These are phyloP conservation scores for Luffia ferchaultella DNA, from an alignment of 2,888 invertebrate genomes.

Conservation along the genomic window DNA sequence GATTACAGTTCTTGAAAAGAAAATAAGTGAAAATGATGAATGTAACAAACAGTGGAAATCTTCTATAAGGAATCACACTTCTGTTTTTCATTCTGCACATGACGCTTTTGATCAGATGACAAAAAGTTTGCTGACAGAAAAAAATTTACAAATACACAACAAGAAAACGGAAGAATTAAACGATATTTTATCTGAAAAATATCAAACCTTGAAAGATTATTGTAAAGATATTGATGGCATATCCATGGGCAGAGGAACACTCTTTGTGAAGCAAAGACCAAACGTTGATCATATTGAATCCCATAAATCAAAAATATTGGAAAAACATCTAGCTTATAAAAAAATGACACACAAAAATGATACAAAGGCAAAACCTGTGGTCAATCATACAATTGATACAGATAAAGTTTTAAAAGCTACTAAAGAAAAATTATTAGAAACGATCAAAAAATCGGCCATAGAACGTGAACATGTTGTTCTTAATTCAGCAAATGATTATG, in stretches of 20 bases:
- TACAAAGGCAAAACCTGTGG: not conserved
- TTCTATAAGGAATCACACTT: too few relatives aligned
- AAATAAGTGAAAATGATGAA: not conserved
- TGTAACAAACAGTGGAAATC: too few relatives aligned
- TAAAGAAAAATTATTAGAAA: not conserved
- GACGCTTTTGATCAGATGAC: not conserved
- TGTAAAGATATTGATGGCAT: constrained; percentile 35
- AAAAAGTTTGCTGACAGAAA: not conserved
- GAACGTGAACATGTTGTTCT: not conserved
- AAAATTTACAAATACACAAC: not conserved
- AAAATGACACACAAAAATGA: too few relatives aligned
- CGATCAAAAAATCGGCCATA: not conserved
- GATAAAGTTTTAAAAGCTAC: not conserved
- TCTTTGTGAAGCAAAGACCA: constrained; percentile 4
- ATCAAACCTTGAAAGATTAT: not conserved
- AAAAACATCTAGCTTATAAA: not conserved
- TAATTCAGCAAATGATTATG: too few relatives aligned
- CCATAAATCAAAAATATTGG: not conserved
- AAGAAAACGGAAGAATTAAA: not conserved
- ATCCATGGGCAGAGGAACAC: constrained; percentile 26
- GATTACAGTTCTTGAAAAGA: constrained; percentile 23
- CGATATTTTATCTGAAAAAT: not conserved
- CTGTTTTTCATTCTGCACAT: not conserved
- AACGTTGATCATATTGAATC: not conserved
- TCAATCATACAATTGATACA: not conserved